Evolutionary conservation across 2,797 vertebrate genomes (phyloP).

Genomic region (Micromesistius poutassou): DNA sequence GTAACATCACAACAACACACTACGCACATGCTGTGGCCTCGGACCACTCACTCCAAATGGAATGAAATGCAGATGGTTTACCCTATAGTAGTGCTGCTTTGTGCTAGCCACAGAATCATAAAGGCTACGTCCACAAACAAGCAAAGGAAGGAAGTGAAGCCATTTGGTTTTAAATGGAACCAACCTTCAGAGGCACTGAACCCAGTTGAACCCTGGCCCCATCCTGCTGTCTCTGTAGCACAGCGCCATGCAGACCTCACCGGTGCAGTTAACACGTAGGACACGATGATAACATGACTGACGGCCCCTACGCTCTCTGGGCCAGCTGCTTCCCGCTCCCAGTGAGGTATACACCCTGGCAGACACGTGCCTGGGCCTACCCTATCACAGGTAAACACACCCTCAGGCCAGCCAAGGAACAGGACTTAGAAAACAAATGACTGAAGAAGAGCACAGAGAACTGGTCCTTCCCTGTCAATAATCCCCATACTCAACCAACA

Average conservation of each 20-base stretch:
- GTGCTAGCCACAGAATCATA: not conserved
- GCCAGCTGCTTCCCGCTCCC: not conserved
- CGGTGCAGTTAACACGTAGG: not conserved
- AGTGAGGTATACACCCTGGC: not conserved
- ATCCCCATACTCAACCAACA: not conserved
- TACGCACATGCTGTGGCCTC: not conserved
- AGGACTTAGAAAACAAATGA: not conserved
- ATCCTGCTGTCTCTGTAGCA: slow-evolving; percentile 54
- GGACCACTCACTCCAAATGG: not conserved
- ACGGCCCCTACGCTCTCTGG: not conserved
- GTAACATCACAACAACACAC: slow-evolving; percentile 37
- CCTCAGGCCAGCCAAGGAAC: not conserved
- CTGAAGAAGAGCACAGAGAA: not conserved
- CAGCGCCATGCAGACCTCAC: not conserved
- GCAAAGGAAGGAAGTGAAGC: slow-evolving; percentile 16
- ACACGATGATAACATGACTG: not conserved
- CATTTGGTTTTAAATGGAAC: slow-evolving; percentile 21
- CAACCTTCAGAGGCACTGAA: slow-evolving; percentile 61
- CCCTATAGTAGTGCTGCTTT: not conserved
- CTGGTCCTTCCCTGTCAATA: not conserved
- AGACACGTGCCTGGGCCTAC: not conserved
- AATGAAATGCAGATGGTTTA: not conserved
- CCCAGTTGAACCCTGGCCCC: slow-evolving; percentile 43
- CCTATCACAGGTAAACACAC: not conserved
- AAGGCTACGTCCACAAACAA: slow-evolving; percentile 29